phyloP scores from a whole-genome alignment of 2,888 invertebrate species.

The Augiades crinisus region DNA sequence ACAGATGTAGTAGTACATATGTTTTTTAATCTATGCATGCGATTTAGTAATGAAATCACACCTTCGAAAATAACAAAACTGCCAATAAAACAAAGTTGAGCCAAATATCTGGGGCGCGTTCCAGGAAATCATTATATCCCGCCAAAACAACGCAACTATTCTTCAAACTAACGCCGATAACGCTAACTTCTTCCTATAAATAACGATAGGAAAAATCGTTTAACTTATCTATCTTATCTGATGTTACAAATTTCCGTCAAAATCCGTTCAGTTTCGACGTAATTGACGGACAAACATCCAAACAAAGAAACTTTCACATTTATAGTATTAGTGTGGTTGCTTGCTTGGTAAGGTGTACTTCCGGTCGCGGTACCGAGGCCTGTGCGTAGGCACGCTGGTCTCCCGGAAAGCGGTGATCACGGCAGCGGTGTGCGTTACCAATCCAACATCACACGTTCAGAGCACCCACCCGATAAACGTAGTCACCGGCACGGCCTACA shows the following conservation, averaged over 20 bases:
- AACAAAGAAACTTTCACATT: too few relatives aligned
- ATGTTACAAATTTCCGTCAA: too few relatives aligned
- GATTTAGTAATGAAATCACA: too few relatives aligned
- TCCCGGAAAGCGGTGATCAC: conserved; percentile 58
- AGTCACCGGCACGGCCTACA: conserved; percentile 50
- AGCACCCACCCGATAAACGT: conserved; percentile 60
- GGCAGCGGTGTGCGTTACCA: conserved; percentile 62
- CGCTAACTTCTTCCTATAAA: conserved; percentile 5
- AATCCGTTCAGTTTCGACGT: too few relatives aligned
- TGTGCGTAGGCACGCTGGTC: conserved; percentile 58
- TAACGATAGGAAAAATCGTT: not conserved
- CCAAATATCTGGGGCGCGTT: conserved; percentile 28
- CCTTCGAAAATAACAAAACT: conserved; percentile 29
- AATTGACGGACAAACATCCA: too few relatives aligned
- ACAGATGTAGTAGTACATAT: too few relatives aligned
- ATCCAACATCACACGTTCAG: conserved; percentile 31
- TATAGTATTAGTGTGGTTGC: too few relatives aligned
- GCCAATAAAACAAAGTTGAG: conserved; percentile 19
- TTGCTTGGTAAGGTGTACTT: conserved; percentile 57
- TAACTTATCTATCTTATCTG: too few relatives aligned
- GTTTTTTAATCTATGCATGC: too few relatives aligned
- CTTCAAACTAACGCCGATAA: conserved; percentile 37
- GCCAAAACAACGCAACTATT: conserved; percentile 35
- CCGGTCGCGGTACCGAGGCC: conserved; percentile 56
- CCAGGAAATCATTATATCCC: conserved; percentile 33